Percentiles rank a stretch among this genome's conserved stretches.
Evolutionary conservation across 2,113 vertebrate genomes (phyloP).

Genomic region (Numenius arquata): DNA sequence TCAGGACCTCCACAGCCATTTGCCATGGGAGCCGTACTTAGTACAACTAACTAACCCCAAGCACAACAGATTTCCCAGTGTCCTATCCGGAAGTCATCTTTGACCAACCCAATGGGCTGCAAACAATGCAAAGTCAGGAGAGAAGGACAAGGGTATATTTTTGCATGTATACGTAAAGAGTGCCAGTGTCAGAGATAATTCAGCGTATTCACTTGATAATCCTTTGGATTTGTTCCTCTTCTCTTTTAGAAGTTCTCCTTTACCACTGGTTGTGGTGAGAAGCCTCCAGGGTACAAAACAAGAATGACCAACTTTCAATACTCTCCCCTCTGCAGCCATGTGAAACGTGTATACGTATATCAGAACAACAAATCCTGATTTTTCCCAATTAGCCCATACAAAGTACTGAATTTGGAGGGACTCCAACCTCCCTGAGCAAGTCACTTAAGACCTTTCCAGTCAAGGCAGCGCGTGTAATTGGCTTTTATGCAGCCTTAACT

Average conservation of each 20-base stretch:
- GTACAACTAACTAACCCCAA: background rate
- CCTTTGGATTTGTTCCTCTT: background rate
- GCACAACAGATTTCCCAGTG: background rate
- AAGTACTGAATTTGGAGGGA: background rate
- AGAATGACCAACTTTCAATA: background rate
- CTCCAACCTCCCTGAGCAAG: background rate
- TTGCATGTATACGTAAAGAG: background rate
- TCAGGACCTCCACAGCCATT: background rate
- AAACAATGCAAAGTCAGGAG: background rate
- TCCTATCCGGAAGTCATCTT: background rate
- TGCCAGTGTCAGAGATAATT: background rate
- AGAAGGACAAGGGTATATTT: background rate
- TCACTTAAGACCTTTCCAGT: background rate
- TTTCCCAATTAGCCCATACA: background rate
- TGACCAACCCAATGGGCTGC: background rate
- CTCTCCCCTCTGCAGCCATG: background rate
- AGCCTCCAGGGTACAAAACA: background rate
- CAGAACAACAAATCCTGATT: background rate
- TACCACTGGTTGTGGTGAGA: background rate
- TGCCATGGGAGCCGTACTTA: background rate
- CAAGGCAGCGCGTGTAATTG: background rate
- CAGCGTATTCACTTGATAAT: background rate
- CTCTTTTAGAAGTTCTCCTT: background rate
- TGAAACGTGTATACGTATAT: background rate
- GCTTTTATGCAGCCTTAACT: background rate